Conservation (phyloP, 1,140 invertebrate species). For the Wasmannia auropunctata region DNA sequence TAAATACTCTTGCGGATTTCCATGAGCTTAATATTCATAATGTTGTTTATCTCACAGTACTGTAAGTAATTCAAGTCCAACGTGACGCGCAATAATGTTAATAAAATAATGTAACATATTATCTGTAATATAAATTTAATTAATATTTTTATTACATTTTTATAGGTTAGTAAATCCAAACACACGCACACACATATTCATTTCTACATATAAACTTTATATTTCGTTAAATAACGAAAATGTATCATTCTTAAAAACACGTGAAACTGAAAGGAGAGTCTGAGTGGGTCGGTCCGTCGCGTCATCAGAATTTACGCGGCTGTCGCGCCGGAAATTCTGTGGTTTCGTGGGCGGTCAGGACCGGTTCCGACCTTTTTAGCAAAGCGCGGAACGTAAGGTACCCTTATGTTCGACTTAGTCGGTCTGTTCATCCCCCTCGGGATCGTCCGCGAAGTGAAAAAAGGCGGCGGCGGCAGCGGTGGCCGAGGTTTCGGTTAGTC, state of each 20-base stretch:
- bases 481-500: constrained; percentile 65
- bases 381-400: constrained; percentile 65
- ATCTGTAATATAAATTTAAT: background rate
- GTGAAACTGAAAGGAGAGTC: background rate
- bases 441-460: constrained; percentile 43
- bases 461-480: background rate
- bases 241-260: background rate
- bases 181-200: no score
- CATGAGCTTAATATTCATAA: constrained; percentile 33
- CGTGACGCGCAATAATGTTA: background rate
- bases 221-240: background rate
- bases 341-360: constrained; percentile 20
- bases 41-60: constrained; percentile 24
- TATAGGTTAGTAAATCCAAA: background rate
- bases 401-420: constrained; percentile 65
- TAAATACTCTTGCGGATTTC: constrained; percentile 40
- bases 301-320: constrained; percentile 69
- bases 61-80: constrained; percentile 19
- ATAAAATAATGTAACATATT: background rate
- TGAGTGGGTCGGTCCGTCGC: constrained; percentile 36
- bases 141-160: background rate
- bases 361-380: constrained; percentile 59
- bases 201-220: background rate
- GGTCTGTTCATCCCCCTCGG: constrained; percentile 57
- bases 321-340: constrained; percentile 66